Conservation (phyloP, 2,888 invertebrate species). For the Eulithis prunata region DNA sequence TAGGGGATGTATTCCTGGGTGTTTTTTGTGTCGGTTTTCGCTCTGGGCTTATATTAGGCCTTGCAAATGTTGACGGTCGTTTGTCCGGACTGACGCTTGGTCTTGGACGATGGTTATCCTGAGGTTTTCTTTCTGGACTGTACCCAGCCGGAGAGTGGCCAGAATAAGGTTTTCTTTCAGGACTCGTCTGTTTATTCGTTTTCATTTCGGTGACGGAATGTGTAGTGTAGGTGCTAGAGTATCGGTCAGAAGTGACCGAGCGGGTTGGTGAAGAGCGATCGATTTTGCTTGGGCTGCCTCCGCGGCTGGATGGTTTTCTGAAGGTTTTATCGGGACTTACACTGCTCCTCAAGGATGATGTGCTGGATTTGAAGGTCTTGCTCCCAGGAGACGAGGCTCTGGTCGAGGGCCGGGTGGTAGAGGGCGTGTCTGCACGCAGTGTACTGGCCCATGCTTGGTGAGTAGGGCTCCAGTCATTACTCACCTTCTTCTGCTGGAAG, state of each 20-base stretch:
- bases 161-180: slow-evolving; percentile 58
- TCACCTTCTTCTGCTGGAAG: slow-evolving; percentile 83
- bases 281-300: slow-evolving; percentile 60
- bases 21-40: slow-evolving; percentile 42
- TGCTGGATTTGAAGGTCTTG: slow-evolving; percentile 80
- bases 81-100: slow-evolving; percentile 68
- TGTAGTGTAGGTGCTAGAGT: slow-evolving; percentile 62
- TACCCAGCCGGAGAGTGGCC: slow-evolving; percentile 58
- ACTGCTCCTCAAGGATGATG: slow-evolving; percentile 81
- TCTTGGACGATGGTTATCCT: slow-evolving; percentile 52
- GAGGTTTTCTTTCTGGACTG: slow-evolving; percentile 63
- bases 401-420: slow-evolving; percentile 74
- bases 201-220: slow-evolving; percentile 59
- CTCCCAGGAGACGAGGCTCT: slow-evolving; percentile 84
- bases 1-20: slow-evolving; percentile 36
- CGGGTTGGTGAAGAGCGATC: slow-evolving; percentile 68
- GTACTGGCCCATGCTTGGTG: slow-evolving; percentile 91
- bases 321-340: slow-evolving; percentile 76
- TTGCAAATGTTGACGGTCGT: slow-evolving; percentile 46
- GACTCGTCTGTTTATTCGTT: slow-evolving; percentile 55
- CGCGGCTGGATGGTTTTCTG: slow-evolving; percentile 67
- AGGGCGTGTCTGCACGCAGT: slow-evolving; percentile 87
- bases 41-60: slow-evolving; percentile 56
- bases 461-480: slow-evolving; percentile 87
- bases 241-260: slow-evolving; percentile 54